These are phyloP conservation scores for Lasioglossum baleicum DNA, from an alignment of 1,140 invertebrate genomes.

Conservation along the genomic window DNA sequence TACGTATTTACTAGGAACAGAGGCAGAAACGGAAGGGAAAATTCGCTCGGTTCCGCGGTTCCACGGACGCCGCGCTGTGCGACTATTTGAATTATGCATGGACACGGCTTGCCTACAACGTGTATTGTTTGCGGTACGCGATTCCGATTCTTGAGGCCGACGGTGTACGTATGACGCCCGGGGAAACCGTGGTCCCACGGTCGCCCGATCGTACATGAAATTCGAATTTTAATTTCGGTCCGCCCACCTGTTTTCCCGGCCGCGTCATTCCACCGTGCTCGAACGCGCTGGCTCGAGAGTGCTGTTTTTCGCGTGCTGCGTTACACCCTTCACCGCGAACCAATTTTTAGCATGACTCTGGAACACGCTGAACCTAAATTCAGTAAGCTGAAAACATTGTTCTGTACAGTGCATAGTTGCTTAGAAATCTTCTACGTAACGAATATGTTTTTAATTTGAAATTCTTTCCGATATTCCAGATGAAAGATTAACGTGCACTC, in stretches of 20 bases:
- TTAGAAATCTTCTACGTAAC: too few relatives aligned
- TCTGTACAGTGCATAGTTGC: too few relatives aligned
- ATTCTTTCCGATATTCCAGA: too few relatives aligned
- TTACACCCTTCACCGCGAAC: too few relatives aligned
- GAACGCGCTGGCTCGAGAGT: not conserved
- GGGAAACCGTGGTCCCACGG: conserved; percentile 53
- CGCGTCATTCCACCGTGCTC: not conserved
- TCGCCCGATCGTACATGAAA: conserved; percentile 19
- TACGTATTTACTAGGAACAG: conserved; percentile 79
- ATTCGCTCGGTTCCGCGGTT: conserved; percentile 72
- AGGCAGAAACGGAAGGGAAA: conserved; percentile 77
- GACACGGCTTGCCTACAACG: conserved; percentile 79
- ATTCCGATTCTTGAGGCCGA: conserved; percentile 77
- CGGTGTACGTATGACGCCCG: conserved; percentile 55
- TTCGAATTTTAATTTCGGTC: conserved; percentile 34
- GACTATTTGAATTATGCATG: conserved; percentile 80
- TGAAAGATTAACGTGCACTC: too few relatives aligned
- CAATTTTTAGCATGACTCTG: too few relatives aligned
- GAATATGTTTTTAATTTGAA: too few relatives aligned
- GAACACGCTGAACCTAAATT: too few relatives aligned
- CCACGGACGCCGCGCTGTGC: conserved; percentile 70
- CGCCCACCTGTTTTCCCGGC: not conserved
- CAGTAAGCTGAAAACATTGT: too few relatives aligned
- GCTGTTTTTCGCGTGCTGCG: too few relatives aligned
- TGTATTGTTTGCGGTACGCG: conserved; percentile 79